Evolutionary conservation across 2,888 invertebrate species (phyloP).

Genomic region (Pterostichus niger): DNA sequence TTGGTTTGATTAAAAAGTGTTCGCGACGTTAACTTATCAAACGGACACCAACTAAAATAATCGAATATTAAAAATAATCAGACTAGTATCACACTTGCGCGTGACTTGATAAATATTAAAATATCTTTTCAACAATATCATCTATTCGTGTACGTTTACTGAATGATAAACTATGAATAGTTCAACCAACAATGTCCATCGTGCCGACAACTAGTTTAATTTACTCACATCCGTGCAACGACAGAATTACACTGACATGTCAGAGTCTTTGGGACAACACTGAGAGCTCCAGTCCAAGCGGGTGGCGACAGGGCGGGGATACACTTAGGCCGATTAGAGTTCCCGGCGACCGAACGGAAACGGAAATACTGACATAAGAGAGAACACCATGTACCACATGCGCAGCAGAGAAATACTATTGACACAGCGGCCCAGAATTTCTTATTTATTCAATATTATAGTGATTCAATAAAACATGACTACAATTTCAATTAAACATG

Average conservation of each 20-base stretch:
- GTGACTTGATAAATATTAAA: conserved; percentile 64
- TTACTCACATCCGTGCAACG: conserved; percentile 12
- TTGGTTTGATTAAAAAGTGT: conserved; percentile 57
- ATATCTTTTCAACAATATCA: conserved; percentile 67
- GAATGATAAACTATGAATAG: conserved; percentile 61
- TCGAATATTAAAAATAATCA: conserved; percentile 61
- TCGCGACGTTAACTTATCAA: conserved; percentile 39
- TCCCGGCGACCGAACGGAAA: conserved; percentile 43
- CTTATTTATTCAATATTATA: conserved; percentile 49
- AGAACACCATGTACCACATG: conserved; percentile 41
- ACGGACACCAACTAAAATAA: conserved; percentile 25
- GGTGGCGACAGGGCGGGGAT: conserved; percentile 28
- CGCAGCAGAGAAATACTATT: conserved; percentile 50
- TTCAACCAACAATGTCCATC: conserved; percentile 42
- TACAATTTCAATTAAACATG: conserved; percentile 67
- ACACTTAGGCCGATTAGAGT: conserved; percentile 50
- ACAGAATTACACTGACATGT: conserved; percentile 16
- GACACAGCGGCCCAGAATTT: conserved; percentile 59
- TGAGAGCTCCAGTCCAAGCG: conserved; percentile 27
- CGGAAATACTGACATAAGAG: conserved; percentile 62
- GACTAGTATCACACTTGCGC: conserved; percentile 63
- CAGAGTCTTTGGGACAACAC: conserved; percentile 36
- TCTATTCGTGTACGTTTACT: conserved; percentile 44
- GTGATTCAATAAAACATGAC: conserved; percentile 57
- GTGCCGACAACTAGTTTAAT: conserved; percentile 3